Conservation (phyloP, 2,797 vertebrate species). For the Pseudochirops cupreus region DNA sequence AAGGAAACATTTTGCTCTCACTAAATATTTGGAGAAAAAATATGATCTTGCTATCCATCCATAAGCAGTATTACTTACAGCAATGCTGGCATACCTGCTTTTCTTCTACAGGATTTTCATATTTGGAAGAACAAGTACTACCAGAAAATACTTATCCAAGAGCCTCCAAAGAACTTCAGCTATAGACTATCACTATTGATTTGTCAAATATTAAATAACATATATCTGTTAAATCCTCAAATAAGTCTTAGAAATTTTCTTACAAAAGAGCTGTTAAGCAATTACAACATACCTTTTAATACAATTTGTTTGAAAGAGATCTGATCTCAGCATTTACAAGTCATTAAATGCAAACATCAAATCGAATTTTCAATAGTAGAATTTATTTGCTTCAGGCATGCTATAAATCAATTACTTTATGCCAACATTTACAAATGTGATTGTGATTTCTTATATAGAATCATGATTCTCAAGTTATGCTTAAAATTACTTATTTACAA, state of each 20-base stretch:
- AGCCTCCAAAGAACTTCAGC: slow-evolving; percentile 19
- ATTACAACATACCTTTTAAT: slow-evolving; percentile 31
- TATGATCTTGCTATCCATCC: background rate
- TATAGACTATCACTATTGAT: slow-evolving; percentile 1
- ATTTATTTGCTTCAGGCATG: background rate
- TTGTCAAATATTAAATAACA: slow-evolving; percentile 15
- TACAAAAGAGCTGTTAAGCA: slow-evolving; percentile 20
- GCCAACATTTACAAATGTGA: slow-evolving; percentile 30
- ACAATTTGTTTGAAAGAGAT: slow-evolving; percentile 30
- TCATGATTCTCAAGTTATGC: background rate
- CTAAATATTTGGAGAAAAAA: background rate
- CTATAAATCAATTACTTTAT: slow-evolving; percentile 16
- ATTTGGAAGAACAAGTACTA: slow-evolving; percentile 44
- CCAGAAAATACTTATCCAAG: slow-evolving; percentile 21
- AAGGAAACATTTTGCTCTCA: background rate
- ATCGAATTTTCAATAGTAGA: background rate
- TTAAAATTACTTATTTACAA: slow-evolving; percentile 24
- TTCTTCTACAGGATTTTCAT: slow-evolving; percentile 4
- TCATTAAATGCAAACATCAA: slow-evolving; percentile 15
- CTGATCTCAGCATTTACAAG: slow-evolving; percentile 8
- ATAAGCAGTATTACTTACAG: background rate
- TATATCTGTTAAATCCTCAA: slow-evolving; percentile 32
- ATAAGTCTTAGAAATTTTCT: slow-evolving; percentile 31
- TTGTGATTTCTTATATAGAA: slow-evolving; percentile 8
- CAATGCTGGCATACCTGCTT: background rate